A percentile compares a stretch with the other conserved stretches of the same genome.
Conservation (phyloP, 1,140 invertebrate genomes). For the Tetraneura akinire region DNA sequence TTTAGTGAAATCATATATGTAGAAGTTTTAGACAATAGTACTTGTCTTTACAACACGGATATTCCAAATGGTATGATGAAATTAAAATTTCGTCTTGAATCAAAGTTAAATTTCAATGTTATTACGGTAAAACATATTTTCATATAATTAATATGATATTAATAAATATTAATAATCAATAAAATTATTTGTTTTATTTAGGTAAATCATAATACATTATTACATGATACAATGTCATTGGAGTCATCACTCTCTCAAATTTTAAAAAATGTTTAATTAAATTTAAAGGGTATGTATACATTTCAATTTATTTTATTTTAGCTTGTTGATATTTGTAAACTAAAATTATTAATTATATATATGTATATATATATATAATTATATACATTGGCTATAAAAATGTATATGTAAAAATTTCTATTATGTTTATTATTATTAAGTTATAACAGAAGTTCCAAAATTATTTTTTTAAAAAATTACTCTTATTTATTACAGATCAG, state of each 20-base stretch:
- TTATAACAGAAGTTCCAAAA: no score
- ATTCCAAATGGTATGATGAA: slow-evolving; percentile 45
- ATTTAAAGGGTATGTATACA: no score
- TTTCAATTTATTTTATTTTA: no score
- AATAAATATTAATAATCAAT: not conserved
- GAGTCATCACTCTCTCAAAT: slow-evolving; percentile 10
- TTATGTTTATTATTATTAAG: no score
- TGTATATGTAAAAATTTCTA: no score
- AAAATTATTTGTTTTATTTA: not conserved
- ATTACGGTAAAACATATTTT: slow-evolving; percentile 12
- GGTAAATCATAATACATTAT: slow-evolving; percentile 5
- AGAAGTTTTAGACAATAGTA: slow-evolving; percentile 43
- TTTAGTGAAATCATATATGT: slow-evolving; percentile 1
- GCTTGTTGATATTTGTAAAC: no score
- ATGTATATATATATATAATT: no score
- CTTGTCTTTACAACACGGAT: slow-evolving; percentile 16
- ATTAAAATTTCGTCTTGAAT: slow-evolving; percentile 39
- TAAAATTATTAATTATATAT: no score
- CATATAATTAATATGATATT: not conserved
- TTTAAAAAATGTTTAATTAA: no score
- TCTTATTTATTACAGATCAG: no score
- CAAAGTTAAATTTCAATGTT: slow-evolving; percentile 21
- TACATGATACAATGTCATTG: not conserved
- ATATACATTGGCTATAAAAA: no score
- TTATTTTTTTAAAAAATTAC: no score